Conservation (phyloP, 2,797 vertebrate species). For the Cuniculus paca region DNA sequence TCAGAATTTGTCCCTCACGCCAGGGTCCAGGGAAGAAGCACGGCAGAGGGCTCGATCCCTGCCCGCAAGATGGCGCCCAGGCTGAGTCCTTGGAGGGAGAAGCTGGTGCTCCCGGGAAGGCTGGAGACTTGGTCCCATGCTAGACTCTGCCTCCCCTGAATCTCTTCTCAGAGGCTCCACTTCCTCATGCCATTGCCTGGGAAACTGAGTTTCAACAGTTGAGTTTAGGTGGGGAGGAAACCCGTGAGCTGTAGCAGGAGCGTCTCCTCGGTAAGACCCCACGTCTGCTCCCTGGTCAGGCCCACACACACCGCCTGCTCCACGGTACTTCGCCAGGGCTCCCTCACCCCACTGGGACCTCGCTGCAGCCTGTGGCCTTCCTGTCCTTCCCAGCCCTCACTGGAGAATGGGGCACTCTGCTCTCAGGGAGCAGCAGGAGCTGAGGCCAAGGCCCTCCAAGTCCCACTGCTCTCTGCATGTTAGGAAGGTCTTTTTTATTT, state of each 20-base stretch:
- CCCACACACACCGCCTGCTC: neutral
- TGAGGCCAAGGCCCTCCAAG: neutral
- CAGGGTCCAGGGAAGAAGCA: rapidly evolving
- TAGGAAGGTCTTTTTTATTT: neutral
- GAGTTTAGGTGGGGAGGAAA: neutral
- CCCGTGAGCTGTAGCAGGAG: neutral
- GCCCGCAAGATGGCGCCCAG: too few relatives aligned
- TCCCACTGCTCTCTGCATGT: neutral
- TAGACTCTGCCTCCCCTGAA: neutral
- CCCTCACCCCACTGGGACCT: neutral
- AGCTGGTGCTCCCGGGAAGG: neutral
- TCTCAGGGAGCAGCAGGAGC: neutral
- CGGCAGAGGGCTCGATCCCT: rapidly evolving
- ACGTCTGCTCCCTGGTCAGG: neutral
- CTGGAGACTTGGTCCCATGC: too few relatives aligned
- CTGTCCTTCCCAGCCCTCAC: neutral
- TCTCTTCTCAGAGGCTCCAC: neutral
- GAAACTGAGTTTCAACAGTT: neutral
- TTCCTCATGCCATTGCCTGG: neutral
- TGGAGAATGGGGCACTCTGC: neutral
- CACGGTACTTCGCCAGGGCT: neutral
- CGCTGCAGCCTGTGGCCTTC: neutral
- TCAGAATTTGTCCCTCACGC: neutral
- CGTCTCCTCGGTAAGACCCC: neutral
- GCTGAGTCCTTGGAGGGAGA: neutral